These are phyloP conservation scores for Phoebastria nigripes DNA, from an alignment of 2,797 vertebrate genomes.

Conservation along the genomic window DNA sequence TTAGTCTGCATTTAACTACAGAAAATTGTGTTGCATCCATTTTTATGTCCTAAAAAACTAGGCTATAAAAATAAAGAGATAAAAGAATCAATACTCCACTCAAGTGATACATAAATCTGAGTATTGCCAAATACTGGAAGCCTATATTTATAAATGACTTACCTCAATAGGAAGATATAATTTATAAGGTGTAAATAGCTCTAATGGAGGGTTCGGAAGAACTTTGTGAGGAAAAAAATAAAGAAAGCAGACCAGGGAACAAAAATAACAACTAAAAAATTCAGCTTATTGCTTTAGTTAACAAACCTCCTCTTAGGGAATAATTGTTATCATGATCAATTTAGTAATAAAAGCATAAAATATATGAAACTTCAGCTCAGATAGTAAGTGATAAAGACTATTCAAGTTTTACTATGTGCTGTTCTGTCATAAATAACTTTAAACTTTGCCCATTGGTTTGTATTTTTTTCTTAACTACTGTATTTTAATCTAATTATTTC, in stretches of 20 bases:
- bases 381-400: background rate
- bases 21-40: background rate
- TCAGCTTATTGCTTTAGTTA: background rate
- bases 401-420: background rate
- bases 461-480: background rate
- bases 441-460: background rate
- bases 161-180: background rate
- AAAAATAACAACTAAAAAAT: background rate
- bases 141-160: background rate
- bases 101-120: constrained; percentile 18
- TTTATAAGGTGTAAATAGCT: background rate
- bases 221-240: background rate
- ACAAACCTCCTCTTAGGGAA: background rate
- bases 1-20: background rate
- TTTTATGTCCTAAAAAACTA: background rate
- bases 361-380: background rate
- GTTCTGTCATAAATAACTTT: background rate
- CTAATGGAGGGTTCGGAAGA: background rate
- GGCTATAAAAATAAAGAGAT: background rate
- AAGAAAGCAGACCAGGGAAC: background rate
- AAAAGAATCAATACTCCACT: constrained; percentile 23
- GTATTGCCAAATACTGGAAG: background rate
- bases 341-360: background rate
- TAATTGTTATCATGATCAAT: background rate
- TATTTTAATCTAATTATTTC: background rate